phyloP scores from a whole-genome alignment of 2,113 vertebrate species.

The Chionis minor region DNA sequence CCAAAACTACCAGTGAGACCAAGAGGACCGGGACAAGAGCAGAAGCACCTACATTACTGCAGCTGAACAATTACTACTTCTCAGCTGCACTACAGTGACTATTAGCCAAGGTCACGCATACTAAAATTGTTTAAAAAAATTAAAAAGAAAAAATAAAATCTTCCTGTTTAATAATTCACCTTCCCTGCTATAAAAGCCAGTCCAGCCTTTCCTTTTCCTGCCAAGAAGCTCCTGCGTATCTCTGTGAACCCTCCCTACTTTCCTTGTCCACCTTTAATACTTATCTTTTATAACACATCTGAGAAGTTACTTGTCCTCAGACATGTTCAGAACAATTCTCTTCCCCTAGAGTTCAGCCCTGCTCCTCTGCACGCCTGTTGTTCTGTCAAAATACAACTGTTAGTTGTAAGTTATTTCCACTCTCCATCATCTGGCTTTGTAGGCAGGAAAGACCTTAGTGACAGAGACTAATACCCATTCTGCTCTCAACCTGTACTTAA shows the following conservation, averaged over 20 bases:
- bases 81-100: background rate
- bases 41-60: background rate
- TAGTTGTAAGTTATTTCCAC: background rate
- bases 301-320: background rate
- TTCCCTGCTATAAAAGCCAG: background rate
- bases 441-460: background rate
- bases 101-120: background rate
- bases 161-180: background rate
- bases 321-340: background rate
- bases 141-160: background rate
- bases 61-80: background rate
- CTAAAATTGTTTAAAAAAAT: background rate
- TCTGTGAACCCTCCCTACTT: background rate
- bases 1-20: background rate
- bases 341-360: background rate
- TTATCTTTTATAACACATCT: background rate
- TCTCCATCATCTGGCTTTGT: background rate
- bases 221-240: background rate
- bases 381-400: slow-evolving; percentile 13
- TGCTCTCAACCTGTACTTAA: background rate
- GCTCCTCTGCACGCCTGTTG: background rate
- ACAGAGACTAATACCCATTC: background rate
- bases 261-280: background rate
- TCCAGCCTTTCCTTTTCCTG: background rate
- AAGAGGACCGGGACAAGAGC: background rate